These are phyloP conservation scores for Tadarida brasiliensis DNA, from an alignment of 2,797 vertebrate species.

Conservation along the genomic window DNA sequence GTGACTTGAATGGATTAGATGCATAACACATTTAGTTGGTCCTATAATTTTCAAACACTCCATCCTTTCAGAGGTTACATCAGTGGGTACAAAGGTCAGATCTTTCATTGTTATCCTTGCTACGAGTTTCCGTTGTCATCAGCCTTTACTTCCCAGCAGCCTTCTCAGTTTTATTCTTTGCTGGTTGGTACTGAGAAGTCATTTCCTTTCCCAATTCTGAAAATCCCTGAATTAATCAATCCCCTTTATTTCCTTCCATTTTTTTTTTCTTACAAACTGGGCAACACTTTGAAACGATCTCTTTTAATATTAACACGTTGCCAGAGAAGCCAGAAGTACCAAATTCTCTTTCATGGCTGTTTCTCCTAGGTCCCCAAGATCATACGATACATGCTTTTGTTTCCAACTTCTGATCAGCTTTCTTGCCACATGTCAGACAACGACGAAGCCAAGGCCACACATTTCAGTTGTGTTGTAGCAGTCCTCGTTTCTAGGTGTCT, in stretches of 20 bases:
- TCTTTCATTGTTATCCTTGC: slow-evolving; percentile 26
- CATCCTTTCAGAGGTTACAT: not conserved
- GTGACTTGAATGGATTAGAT: not conserved
- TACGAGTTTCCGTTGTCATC: slow-evolving; percentile 26
- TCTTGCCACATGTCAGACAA: not conserved
- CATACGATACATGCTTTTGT: not conserved
- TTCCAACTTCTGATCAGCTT: not conserved
- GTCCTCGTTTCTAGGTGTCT: not conserved
- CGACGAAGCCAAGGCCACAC: too few relatives aligned
- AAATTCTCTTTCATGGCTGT: not conserved
- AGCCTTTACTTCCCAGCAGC: not conserved
- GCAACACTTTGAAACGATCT: not conserved
- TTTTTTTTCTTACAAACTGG: not conserved
- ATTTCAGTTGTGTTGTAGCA: not conserved
- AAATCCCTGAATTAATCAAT: not conserved
- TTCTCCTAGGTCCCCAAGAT: not conserved
- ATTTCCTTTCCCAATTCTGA: slow-evolving; percentile 20
- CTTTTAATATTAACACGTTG: not conserved
- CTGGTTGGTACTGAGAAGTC: not conserved
- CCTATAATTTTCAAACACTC: not conserved
- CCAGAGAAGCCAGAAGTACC: not conserved
- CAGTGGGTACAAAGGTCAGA: not conserved
- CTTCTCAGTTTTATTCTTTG: slow-evolving; percentile 29
- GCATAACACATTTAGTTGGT: not conserved
- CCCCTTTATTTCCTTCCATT: not conserved